Percentiles rank a stretch among this genome's conserved stretches.
Conservation (phyloP, 2,797 vertebrate genomes). For the Dromococcyx pavoninus region DNA sequence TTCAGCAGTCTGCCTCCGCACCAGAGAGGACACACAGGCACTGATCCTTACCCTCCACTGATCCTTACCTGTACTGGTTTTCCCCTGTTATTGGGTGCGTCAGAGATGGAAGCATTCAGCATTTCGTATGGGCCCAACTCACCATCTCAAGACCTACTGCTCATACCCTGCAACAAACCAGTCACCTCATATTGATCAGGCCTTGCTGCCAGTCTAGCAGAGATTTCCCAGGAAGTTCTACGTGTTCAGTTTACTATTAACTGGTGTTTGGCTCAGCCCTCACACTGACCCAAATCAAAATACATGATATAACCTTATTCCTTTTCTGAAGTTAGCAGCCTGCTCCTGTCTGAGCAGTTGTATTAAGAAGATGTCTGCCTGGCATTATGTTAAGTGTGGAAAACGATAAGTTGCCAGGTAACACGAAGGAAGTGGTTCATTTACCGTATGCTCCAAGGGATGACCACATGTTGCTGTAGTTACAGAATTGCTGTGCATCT, state of each 20-base stretch:
- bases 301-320: background rate
- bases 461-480: background rate
- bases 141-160: background rate
- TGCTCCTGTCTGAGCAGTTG: background rate
- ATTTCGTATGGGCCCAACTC: background rate
- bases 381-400: background rate
- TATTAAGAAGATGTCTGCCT: background rate
- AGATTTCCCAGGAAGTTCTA: background rate
- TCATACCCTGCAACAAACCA: background rate
- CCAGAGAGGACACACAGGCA: background rate
- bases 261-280: background rate
- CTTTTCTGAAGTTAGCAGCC: background rate
- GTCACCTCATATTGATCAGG: background rate
- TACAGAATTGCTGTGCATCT: background rate
- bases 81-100: background rate
- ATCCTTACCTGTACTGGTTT: background rate
- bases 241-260: background rate
- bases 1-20: background rate
- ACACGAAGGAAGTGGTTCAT: background rate
- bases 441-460: background rate
- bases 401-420: background rate
- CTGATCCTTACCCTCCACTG: no score
- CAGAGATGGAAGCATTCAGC: background rate
- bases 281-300: background rate
- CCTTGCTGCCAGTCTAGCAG: background rate